Percentiles rank a stretch among this genome's conserved stretches.
Conservation (phyloP, 2,797 vertebrate species). For the Schizothorax lantsangensis region DNA sequence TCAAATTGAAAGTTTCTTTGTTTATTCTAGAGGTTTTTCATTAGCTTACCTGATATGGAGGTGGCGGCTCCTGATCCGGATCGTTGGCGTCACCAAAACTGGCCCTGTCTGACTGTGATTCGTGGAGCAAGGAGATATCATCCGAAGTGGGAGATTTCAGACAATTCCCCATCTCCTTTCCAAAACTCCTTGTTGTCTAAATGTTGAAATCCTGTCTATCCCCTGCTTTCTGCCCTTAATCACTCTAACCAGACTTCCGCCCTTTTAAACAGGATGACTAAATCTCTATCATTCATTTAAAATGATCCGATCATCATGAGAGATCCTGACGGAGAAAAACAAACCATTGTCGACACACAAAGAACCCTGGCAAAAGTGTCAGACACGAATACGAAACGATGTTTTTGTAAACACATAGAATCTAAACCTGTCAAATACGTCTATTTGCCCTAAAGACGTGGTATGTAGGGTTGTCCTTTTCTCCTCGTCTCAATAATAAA, state of each 20-base stretch:
- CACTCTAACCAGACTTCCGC: constrained; percentile 7
- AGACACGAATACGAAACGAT: constrained; percentile 6
- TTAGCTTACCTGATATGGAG: constrained; percentile 91
- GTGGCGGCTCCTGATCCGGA: constrained; percentile 94
- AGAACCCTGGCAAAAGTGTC: constrained; percentile 52
- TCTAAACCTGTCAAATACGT: neutral
- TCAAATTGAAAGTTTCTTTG: neutral
- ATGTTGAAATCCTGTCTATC: constrained; percentile 53
- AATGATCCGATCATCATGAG: constrained; percentile 59
- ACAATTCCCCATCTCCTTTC: constrained; percentile 94
- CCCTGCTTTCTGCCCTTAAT: neutral
- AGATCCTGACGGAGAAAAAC: constrained; percentile 74
- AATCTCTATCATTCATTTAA: constrained; percentile 17
- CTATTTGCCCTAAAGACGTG: neutral
- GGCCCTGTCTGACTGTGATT: constrained; percentile 95
- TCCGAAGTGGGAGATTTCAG: constrained; percentile 96
- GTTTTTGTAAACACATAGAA: neutral
- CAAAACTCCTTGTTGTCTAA: constrained; percentile 58
- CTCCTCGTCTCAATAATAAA: neutral
- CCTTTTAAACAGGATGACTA: constrained; percentile 13
- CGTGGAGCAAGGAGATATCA: constrained; percentile 96
- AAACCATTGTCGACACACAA: constrained; percentile 81
- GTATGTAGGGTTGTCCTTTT: neutral
- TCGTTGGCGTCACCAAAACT: constrained; percentile 93
- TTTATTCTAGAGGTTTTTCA: neutral